Conservation (phyloP, 2,888 invertebrate species). For the Ochlodes sylvanus region DNA sequence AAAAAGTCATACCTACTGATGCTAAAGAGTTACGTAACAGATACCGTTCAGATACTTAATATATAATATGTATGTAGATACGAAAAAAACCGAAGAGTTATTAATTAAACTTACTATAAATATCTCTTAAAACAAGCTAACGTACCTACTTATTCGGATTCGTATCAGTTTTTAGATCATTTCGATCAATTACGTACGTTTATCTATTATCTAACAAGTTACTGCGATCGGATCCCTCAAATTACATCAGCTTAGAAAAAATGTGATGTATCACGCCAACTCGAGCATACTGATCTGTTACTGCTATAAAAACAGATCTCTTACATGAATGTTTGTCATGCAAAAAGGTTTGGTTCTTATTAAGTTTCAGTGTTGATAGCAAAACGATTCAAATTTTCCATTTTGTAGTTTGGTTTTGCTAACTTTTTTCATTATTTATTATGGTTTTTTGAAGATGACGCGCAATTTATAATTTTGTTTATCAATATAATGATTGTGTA, state of each 20-base stretch:
- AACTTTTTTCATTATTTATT: not conserved
- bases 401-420: not conserved
- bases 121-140: too few relatives aligned
- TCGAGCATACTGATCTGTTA: too few relatives aligned
- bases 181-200: conserved; percentile 53
- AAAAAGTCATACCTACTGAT: too few relatives aligned
- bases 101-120: too few relatives aligned
- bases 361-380: not conserved
- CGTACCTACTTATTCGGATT: too few relatives aligned
- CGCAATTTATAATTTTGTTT: not conserved
- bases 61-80: too few relatives aligned
- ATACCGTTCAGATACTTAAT: too few relatives aligned
- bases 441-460: not conserved
- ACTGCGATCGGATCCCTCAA: conserved; percentile 51
- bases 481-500: not conserved
- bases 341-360: conserved; percentile 1
- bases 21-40: too few relatives aligned
- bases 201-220: conserved; percentile 57
- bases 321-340: conserved; percentile 10
- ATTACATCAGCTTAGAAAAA: conserved; percentile 53
- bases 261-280: conserved; percentile 50
- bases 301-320: not conserved
- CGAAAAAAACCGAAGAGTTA: too few relatives aligned
- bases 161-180: conserved; percentile 25
- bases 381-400: conserved; percentile 1